These are phyloP conservation scores for Epicampocera succincta DNA, from an alignment of 2,888 invertebrate genomes.

Conservation along the genomic window DNA sequence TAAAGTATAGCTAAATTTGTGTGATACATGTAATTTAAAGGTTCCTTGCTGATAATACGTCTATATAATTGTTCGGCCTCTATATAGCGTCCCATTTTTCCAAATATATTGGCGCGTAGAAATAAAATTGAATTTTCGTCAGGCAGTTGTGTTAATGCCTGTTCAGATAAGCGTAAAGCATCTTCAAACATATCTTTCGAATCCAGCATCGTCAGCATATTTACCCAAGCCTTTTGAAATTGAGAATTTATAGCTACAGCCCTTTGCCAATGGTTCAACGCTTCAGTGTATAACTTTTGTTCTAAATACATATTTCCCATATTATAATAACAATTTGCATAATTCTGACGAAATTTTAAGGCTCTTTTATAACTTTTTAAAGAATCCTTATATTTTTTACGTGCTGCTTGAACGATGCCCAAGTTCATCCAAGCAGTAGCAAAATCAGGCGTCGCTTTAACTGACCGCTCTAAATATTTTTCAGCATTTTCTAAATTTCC, in stretches of 20 bases:
- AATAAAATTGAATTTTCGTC: conserved; percentile 89
- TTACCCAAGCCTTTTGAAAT: conserved; percentile 95
- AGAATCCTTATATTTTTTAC: conserved; percentile 87
- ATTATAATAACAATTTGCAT: conserved; percentile 97
- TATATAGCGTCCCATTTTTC: conserved; percentile 89
- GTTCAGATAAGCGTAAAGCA: conserved; percentile 87
- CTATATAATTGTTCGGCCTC: conserved; percentile 92
- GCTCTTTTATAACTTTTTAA: conserved; percentile 91
- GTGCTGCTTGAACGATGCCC: conserved; percentile 92
- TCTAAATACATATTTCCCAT: conserved; percentile 96
- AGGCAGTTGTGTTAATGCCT: conserved; percentile 88
- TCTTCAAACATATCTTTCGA: conserved; percentile 87
- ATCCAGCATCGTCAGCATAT: conserved; percentile 92
- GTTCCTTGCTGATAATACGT: conserved; percentile 87
- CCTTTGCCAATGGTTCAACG: conserved; percentile 90
- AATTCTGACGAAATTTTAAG: conserved; percentile 87
- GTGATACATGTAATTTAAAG: conserved; percentile 90
- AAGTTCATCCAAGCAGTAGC: conserved; percentile 99
- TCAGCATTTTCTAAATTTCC: conserved; percentile 96
- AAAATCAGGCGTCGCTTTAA: conserved; percentile 88
- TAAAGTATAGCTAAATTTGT: conserved; percentile 97
- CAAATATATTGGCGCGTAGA: conserved; percentile 93
- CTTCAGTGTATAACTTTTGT: conserved; percentile 87
- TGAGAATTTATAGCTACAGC: conserved; percentile 89
- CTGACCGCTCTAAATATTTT: conserved; percentile 88